phyloP scores from a whole-genome alignment of 2,797 vertebrate species.

The Spatula clypeata region DNA sequence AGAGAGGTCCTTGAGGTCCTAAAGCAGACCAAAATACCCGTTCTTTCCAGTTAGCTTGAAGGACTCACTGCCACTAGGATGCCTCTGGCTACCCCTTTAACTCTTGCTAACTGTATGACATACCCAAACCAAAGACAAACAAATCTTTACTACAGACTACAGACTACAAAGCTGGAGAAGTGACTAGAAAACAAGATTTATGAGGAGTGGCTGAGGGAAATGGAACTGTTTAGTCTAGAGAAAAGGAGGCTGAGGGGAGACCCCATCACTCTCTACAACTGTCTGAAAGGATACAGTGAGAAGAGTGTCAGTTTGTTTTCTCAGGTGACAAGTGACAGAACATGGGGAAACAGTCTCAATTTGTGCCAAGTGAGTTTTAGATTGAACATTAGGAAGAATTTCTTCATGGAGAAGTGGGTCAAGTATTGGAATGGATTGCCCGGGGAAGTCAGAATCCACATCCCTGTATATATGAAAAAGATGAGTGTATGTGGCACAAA shows the following conservation, averaged over 20 bases:
- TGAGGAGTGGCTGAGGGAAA: not conserved
- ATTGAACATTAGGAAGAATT: not conserved
- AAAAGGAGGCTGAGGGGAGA: not conserved
- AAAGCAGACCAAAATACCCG: not conserved
- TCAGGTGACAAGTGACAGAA: not conserved
- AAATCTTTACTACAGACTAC: too few species aligned
- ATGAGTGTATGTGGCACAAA: not conserved
- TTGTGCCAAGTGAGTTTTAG: too few species aligned
- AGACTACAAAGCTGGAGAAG: not conserved
- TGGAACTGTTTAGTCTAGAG: not conserved
- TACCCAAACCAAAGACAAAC: not conserved
- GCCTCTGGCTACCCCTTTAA: not conserved
- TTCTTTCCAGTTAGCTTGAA: not conserved
- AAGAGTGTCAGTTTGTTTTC: not conserved
- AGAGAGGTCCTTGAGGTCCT: not conserved
- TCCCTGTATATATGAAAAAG: not conserved
- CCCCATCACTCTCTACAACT: not conserved
- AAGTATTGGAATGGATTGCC: too few species aligned
- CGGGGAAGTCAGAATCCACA: not conserved
- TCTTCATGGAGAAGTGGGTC: not conserved
- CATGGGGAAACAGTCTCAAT: not conserved
- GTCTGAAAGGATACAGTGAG: not conserved
- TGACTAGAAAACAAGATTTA: not conserved
- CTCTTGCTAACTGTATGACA: not conserved
- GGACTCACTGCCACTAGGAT: fast-evolving